Evolutionary conservation across 2,797 vertebrate genomes (phyloP).

Genomic region (Synanceia verrucosa): DNA sequence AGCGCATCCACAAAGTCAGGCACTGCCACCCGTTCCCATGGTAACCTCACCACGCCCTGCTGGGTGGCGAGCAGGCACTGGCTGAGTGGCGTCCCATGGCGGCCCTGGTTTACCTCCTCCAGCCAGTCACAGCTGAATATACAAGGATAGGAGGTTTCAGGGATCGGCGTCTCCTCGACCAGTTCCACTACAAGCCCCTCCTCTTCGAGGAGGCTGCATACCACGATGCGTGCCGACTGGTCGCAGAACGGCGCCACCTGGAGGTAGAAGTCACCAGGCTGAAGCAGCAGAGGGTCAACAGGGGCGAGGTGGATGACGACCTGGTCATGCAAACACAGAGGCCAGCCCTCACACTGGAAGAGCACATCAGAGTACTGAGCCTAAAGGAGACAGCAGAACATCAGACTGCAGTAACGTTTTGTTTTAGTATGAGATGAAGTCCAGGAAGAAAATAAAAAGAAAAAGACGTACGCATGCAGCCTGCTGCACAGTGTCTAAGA

Average conservation of each 20-base stretch:
- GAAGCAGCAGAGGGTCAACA: slow-evolving; percentile 83
- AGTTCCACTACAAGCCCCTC: slow-evolving; percentile 60
- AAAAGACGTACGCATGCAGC: slow-evolving; percentile 82
- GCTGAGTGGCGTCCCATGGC: slow-evolving; percentile 76
- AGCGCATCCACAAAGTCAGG: slow-evolving; percentile 85
- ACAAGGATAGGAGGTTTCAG: slow-evolving; percentile 78
- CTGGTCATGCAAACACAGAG: slow-evolving; percentile 86
- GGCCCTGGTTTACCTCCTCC: slow-evolving; percentile 79
- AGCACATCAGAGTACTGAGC: slow-evolving; percentile 84
- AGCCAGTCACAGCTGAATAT: slow-evolving; percentile 89
- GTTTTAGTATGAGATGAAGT: background rate
- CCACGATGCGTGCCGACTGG: slow-evolving; percentile 78
- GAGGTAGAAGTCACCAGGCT: slow-evolving; percentile 90
- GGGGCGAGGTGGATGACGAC: slow-evolving; percentile 88
- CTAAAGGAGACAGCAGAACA: slow-evolving; percentile 67
- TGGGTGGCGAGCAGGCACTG: slow-evolving; percentile 86
- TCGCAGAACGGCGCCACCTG: slow-evolving; percentile 83
- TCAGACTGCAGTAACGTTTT: too few relatives aligned
- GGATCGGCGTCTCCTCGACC: slow-evolving; percentile 84
- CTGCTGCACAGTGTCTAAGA: slow-evolving; percentile 88
- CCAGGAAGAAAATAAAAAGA: background rate
- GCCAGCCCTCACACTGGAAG: slow-evolving; percentile 91
- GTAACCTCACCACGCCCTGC: slow-evolving; percentile 83
- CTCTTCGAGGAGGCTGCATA: slow-evolving; percentile 87
- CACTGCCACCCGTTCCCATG: slow-evolving; percentile 85